These are phyloP conservation scores for Picus viridis DNA, from an alignment of 2,797 vertebrate genomes.

Conservation along the genomic window DNA sequence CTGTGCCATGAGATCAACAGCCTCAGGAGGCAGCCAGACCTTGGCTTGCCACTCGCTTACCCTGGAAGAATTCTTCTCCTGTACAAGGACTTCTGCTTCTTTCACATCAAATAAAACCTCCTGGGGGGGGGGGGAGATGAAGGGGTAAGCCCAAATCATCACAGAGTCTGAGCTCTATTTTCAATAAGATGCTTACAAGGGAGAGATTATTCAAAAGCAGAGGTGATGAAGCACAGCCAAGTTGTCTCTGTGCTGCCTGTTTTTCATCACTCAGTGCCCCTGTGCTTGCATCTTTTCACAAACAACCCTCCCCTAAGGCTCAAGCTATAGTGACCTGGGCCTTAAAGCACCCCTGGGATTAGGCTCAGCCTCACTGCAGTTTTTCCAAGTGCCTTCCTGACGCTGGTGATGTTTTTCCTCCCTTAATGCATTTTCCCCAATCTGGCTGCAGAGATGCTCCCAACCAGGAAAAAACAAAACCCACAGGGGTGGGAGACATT, in stretches of 20 bases:
- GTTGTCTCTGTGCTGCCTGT: neutral
- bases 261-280: neutral
- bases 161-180: neutral
- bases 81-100: constrained; percentile 85
- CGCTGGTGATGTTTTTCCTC: neutral
- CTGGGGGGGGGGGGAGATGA: constrained; percentile 57
- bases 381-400: neutral
- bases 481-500: too few species aligned
- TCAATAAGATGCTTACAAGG: neutral
- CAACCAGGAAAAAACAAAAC: neutral
- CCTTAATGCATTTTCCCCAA: neutral
- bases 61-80: constrained; percentile 77
- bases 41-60: constrained; percentile 51
- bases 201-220: neutral
- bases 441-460: neutral
- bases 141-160: rapidly evolving
- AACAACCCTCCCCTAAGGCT: neutral
- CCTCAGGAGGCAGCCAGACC: rapidly evolving
- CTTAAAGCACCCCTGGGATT: neutral
- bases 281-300: neutral
- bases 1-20: rapidly evolving
- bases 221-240: neutral
- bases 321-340: neutral
- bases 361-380: neutral
- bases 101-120: constrained; percentile 87